Conservation (phyloP, 2,888 invertebrate species). For the Nephrotoma appendiculata region DNA sequence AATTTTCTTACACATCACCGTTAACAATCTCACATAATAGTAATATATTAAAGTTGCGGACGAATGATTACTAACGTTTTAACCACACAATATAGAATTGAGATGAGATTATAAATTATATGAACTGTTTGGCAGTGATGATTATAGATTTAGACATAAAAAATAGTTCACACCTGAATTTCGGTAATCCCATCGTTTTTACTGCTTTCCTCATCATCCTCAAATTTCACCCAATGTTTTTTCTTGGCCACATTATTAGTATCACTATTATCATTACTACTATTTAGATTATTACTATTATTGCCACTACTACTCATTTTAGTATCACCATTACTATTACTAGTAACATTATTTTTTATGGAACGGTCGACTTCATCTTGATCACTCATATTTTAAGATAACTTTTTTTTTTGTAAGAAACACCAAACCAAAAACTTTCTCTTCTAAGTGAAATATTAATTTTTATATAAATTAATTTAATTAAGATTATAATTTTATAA, state of each 20-base stretch:
- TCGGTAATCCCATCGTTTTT: not conserved
- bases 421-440: not conserved
- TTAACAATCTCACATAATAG: not conserved
- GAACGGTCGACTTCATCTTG: not conserved
- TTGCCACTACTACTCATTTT: not conserved
- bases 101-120: not conserved
- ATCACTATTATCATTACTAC: not conserved
- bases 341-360: not conserved
- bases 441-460: not conserved
- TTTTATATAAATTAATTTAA: not conserved
- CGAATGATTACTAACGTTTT: not conserved
- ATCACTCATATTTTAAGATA: not conserved
- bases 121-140: no score
- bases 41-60: not conserved
- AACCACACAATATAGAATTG: not conserved
- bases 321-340: not conserved
- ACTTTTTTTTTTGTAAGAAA: not conserved
- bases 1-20: not conserved
- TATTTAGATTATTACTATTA: not conserved
- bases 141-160: no score
- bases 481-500: not conserved
- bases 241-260: not conserved
- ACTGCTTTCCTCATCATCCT: not conserved
- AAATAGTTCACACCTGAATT: not conserved
- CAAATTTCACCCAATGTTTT: conserved; percentile 1